Base-by-base conservation (phyloP, 2,113 vertebrate genomes). In the Gallinago paraguaiae region DNA sequence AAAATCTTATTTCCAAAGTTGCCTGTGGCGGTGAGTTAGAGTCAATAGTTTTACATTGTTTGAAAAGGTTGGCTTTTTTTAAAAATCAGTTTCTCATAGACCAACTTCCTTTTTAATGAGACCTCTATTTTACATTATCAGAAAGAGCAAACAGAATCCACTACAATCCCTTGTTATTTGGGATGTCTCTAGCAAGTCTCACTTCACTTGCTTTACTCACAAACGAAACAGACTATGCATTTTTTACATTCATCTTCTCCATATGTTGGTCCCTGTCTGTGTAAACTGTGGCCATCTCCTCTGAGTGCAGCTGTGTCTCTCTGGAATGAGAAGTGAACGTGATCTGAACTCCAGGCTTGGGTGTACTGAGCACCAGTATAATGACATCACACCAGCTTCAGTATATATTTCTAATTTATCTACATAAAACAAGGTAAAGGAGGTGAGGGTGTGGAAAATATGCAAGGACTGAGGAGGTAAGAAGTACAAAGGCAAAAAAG, bases 361-460 rank as follows among this genome's bases (percentile, higher is more conserved):
- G 2, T 69, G 13, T 41, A 31, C n/a, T 54, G 9, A 33, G 24
- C 1, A 6, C 30, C 0, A 0, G 43, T 37, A 23, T 39, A 48
- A 51, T 27, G 51, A 7, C 2, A 9, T 51, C 35, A 56, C 14
- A n/a, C 8, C 41, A 77, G 11, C 39, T 63, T 63, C 17, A 27
- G 12, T 23, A 35, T 85, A 43, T 74, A 28, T 88, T 82, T 51
- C 25, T 51, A 69, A 28, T 9, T 77, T 37, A 13, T 14, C 27
- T 31, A 23, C 18, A 33, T 82, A n/a, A 77, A 72, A n/a, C 11
- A 72, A 59, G 11, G 33, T 61, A n/a, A 71, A 13, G 35, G 8
- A 54, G 6, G 23, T 31, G 13, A 63, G 18, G 6, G 23, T 70
- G 30, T 43, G 28, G 7, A 67, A 81, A 60, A 27, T 5, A 53